These are phyloP conservation scores for Lepidostoma basale DNA, from an alignment of 1,140 invertebrate species.

Conservation along the genomic window DNA sequence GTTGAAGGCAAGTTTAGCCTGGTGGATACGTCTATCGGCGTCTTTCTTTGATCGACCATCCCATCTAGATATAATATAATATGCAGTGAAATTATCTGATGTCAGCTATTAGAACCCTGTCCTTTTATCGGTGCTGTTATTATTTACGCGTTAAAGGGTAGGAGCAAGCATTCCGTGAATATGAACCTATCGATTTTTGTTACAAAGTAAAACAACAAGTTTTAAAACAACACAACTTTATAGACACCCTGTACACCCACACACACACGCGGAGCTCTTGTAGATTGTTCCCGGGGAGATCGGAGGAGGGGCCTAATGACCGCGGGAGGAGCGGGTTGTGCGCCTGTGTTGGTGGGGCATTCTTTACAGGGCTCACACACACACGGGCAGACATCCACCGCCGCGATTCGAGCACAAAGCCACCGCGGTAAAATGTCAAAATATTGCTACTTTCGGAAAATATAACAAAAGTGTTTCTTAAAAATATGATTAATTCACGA, in stretches of 20 bases:
- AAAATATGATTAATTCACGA: too few relatives aligned
- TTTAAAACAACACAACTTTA: conserved; percentile 23
- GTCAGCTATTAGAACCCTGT: too few relatives aligned
- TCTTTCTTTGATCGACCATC: too few relatives aligned
- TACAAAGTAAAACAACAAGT: neutral
- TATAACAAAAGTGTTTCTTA: neutral
- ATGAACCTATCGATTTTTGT: conserved; percentile 20
- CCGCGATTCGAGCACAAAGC: neutral
- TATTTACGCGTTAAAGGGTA: too few relatives aligned
- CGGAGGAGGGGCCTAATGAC: conserved; percentile 42
- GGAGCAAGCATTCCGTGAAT: too few relatives aligned
- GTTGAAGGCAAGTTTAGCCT: too few relatives aligned
- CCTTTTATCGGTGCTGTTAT: too few relatives aligned
- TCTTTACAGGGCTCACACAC: conserved; percentile 16
- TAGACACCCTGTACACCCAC: conserved; percentile 11
- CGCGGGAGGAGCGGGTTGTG: conserved; percentile 41
- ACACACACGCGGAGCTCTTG: conserved; percentile 28
- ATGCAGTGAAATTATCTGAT: too few relatives aligned
- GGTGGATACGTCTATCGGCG: too few relatives aligned
- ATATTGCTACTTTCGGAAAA: neutral
- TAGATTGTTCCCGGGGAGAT: conserved; percentile 32
- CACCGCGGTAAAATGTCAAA: neutral
- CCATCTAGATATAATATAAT: too few relatives aligned
- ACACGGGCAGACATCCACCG: neutral
- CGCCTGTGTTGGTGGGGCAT: conserved; percentile 23